Conservation (phyloP, 2,888 invertebrate species). For the Leucoptera coffeella region DNA sequence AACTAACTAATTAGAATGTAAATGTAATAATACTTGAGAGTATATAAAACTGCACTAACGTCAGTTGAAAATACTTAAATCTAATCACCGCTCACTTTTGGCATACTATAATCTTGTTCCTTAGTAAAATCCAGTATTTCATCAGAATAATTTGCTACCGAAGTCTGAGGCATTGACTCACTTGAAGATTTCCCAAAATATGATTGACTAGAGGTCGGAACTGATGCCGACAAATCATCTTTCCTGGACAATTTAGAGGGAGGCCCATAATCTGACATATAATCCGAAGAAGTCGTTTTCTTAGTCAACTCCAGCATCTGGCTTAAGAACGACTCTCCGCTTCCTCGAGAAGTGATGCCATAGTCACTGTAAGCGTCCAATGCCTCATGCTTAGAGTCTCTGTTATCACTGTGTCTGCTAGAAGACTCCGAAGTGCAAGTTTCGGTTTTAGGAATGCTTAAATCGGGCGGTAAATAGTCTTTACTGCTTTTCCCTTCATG, state of each 20-base stretch:
- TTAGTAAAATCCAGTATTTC: constrained; percentile 34
- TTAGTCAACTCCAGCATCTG: constrained; percentile 49
- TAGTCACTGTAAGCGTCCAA: constrained; percentile 31
- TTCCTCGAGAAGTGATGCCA: constrained; percentile 32
- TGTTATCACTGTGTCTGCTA: no score
- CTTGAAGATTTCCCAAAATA: constrained; percentile 31
- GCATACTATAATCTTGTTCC: constrained; percentile 24
- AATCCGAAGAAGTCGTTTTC: constrained; percentile 46
- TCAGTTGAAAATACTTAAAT: no score
- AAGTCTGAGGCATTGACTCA: constrained; percentile 36
- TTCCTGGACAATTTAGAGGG: constrained; percentile 55
- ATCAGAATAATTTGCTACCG: constrained; percentile 34
- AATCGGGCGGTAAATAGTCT: constrained; percentile 48
- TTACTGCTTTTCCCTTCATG: constrained; percentile 31
- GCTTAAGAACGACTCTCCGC: constrained; percentile 41
- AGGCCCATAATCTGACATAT: constrained; percentile 40
- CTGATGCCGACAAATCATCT: constrained; percentile 40
- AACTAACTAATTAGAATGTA: no score
- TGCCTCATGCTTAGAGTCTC: constrained; percentile 30
- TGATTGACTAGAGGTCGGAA: constrained; percentile 41
- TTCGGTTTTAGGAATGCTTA: constrained; percentile 26
- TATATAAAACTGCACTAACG: no score
- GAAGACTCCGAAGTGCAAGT: constrained; percentile 27
- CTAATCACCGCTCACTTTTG: neutral
- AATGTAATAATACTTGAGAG: no score